Evolutionary conservation across 2,888 invertebrate genomes (phyloP).

Genomic region (Cartodere bifasciata): DNA sequence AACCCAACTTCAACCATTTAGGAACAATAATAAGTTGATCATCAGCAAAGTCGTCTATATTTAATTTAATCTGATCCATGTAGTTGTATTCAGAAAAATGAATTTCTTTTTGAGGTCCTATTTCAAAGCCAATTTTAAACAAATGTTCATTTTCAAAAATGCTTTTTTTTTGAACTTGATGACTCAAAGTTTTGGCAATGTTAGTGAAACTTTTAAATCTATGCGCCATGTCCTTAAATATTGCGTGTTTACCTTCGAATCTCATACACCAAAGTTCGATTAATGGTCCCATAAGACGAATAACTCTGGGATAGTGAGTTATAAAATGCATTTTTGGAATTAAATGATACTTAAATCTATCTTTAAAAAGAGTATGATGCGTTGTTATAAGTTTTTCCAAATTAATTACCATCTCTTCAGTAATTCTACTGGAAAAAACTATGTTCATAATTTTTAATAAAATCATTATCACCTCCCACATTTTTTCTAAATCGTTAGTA

Average conservation of each 20-base stretch:
- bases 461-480: too few species aligned
- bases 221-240: not conserved
- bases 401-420: constrained; percentile 1
- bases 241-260: constrained; percentile 8
- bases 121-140: too few species aligned
- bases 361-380: not conserved
- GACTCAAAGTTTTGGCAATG: too few species aligned
- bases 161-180: too few species aligned
- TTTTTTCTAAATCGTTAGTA: too few species aligned
- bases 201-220: constrained; percentile 4
- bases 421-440: constrained; percentile 2
- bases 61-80: too few species aligned
- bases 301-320: constrained; percentile 12
- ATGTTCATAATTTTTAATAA: constrained; percentile 6
- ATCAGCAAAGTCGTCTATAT: too few species aligned
- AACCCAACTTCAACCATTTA: too few species aligned
- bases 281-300: constrained; percentile 12
- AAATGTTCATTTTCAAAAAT: too few species aligned
- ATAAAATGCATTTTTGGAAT: constrained; percentile 13
- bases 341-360: constrained; percentile 10
- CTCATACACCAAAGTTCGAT: constrained; percentile 11
- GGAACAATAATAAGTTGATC: too few species aligned
- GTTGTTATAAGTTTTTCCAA: not conserved
- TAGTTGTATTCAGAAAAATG: too few species aligned
- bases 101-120: too few species aligned